Evolutionary conservation across 2,888 invertebrate species (phyloP).

Genomic region (Seira ritae): DNA sequence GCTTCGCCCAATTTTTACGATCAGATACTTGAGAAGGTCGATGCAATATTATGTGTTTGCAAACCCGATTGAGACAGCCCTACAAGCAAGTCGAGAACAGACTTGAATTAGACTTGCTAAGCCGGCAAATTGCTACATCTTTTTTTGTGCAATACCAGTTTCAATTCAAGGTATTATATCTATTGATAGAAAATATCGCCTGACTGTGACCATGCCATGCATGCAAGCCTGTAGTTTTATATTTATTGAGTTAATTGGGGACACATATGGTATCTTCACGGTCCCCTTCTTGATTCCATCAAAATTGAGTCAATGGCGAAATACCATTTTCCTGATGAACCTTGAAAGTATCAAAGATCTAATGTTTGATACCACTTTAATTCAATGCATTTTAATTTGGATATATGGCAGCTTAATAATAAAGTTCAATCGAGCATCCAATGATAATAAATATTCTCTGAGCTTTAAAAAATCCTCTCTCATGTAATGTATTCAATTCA

Average conservation of each 20-base stretch:
- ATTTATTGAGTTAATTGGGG: slow-evolving; percentile 50
- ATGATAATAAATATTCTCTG: too few relatives aligned
- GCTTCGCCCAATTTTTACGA: slow-evolving; percentile 56
- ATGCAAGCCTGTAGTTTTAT: slow-evolving; percentile 31
- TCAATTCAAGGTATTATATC: slow-evolving; percentile 28
- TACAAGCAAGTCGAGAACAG: too few relatives aligned
- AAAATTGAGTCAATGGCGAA: slow-evolving; percentile 40
- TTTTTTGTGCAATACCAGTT: slow-evolving; percentile 42
- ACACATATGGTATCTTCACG: slow-evolving; percentile 58
- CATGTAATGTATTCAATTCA: too few relatives aligned
- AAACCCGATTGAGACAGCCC: too few relatives aligned
- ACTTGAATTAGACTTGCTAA: too few relatives aligned
- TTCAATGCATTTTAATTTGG: slow-evolving; percentile 48
- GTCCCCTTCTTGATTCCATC: too few relatives aligned
- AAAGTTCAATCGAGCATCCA: too few relatives aligned
- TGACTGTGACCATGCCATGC: neutral
- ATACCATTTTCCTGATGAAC: slow-evolving; percentile 50
- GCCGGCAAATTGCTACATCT: too few relatives aligned
- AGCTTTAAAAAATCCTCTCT: too few relatives aligned
- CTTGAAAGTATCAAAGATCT: slow-evolving; percentile 56
- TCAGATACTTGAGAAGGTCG: slow-evolving; percentile 43
- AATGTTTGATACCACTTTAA: slow-evolving; percentile 45
- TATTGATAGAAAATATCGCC: neutral
- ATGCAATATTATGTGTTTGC: too few relatives aligned
- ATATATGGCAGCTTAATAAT: slow-evolving; percentile 36